These are phyloP conservation scores for Drosophila navojoa DNA, from an alignment of 1,140 invertebrate genomes.

Conservation along the genomic window DNA sequence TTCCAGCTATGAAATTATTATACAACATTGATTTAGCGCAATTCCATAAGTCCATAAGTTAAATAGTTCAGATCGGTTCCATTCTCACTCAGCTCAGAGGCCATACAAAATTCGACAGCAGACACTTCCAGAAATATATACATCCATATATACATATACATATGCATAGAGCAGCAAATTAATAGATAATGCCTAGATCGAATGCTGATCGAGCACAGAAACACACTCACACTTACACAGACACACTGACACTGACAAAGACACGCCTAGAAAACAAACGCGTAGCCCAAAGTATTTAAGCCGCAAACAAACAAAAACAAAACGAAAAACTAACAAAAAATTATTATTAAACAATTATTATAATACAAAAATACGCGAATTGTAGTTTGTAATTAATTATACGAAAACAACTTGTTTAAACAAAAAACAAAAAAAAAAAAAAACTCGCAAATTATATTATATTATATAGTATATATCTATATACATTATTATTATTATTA, in stretches of 20 bases:
- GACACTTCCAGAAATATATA: slow-evolving; percentile 60
- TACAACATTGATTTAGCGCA: slow-evolving; percentile 77
- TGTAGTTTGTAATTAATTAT: slow-evolving; percentile 79
- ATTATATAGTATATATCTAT: slow-evolving; percentile 49
- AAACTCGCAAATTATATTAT: slow-evolving; percentile 69
- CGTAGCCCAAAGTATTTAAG: slow-evolving; percentile 74
- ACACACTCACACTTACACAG: slow-evolving; percentile 41
- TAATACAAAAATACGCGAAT: slow-evolving; percentile 70
- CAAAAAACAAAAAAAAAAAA: slow-evolving; percentile 65
- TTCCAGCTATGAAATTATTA: slow-evolving; percentile 77
- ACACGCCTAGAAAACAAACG: slow-evolving; percentile 44
- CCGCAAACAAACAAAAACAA: slow-evolving; percentile 67
- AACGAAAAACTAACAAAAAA: slow-evolving; percentile 62
- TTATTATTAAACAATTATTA: slow-evolving; percentile 52
- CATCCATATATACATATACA: neutral
- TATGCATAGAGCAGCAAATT: neutral
- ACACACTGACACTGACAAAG: slow-evolving; percentile 44
- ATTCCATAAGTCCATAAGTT: slow-evolving; percentile 79
- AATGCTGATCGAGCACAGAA: slow-evolving; percentile 46
- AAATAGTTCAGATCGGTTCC: slow-evolving; percentile 34
- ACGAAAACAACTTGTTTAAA: slow-evolving; percentile 78
- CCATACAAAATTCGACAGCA: slow-evolving; percentile 62
- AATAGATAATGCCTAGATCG: slow-evolving; percentile 19
- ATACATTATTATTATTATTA: slow-evolving; percentile 72
- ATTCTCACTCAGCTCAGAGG: slow-evolving; percentile 53